A percentile compares a stretch with the other conserved stretches of the same genome.
Conservation (phyloP, 2,113 vertebrate species). For the Helogale parvula region DNA sequence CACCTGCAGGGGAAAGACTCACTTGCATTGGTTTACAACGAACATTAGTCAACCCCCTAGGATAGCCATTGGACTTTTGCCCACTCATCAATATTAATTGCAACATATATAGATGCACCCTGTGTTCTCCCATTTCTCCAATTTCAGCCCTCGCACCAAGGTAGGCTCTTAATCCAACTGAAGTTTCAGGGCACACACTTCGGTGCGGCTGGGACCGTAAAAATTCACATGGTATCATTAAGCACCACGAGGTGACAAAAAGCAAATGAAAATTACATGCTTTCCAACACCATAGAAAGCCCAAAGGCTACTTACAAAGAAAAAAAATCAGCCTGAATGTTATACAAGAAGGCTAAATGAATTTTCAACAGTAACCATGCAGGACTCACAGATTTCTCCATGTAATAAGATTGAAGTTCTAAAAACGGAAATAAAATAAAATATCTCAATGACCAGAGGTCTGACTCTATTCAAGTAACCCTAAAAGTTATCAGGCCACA, state of each 20-base stretch:
- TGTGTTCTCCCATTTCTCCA: background rate
- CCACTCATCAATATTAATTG: constrained; percentile 54
- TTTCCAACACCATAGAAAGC: background rate
- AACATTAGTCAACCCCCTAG: constrained; percentile 47
- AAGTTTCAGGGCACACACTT: constrained; percentile 52
- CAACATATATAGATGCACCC: constrained; percentile 59
- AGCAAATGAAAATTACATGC: constrained; percentile 2
- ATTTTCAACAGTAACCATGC: background rate
- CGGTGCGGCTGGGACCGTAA: constrained; percentile 12
- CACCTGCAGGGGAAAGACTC: background rate
- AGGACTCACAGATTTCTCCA: background rate
- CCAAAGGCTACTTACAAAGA: constrained; percentile 30
- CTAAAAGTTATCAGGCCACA: background rate
- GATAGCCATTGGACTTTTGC: constrained; percentile 61
- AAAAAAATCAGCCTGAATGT: background rate
- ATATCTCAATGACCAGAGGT: background rate
- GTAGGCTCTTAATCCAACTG: constrained; percentile 7
- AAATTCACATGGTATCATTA: constrained; percentile 57
- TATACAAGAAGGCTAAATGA: background rate
- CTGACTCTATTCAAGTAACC: background rate
- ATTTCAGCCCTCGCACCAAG: constrained; percentile 24
- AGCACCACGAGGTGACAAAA: constrained; percentile 10
- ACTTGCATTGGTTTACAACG: background rate
- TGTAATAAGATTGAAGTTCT: background rate
- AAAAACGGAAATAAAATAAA: background rate